These are phyloP conservation scores for Zaprionus obscuricornis DNA, from an alignment of 2,888 invertebrate species.

Conservation along the genomic window DNA sequence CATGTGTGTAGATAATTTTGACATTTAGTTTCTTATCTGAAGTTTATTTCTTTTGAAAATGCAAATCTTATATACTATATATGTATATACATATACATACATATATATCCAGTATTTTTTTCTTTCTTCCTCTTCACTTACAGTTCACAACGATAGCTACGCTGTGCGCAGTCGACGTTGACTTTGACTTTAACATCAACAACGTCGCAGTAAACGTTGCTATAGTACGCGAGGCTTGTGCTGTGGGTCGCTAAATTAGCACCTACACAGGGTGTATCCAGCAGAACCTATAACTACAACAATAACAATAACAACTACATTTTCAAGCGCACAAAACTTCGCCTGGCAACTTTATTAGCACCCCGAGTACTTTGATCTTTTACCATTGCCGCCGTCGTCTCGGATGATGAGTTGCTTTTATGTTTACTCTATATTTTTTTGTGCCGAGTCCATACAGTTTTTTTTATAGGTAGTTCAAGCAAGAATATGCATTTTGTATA, in stretches of 20 bases:
- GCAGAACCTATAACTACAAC: slow-evolving; percentile 8
- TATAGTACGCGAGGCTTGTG: not conserved
- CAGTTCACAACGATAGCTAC: not conserved
- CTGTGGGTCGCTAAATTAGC: slow-evolving; percentile 67
- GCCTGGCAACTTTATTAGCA: slow-evolving; percentile 70
- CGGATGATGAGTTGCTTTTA: slow-evolving; percentile 28
- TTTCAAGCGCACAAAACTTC: slow-evolving; percentile 2
- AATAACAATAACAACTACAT: slow-evolving; percentile 15
- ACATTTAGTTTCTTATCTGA: slow-evolving; percentile 77
- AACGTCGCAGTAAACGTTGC: not conserved
- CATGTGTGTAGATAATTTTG: slow-evolving; percentile 78
- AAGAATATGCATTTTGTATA: too few species aligned
- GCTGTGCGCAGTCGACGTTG: not conserved
- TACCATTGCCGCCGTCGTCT: slow-evolving; percentile 32
- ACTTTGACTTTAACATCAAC: not conserved
- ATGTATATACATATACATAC: not conserved
- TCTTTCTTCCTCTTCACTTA: not conserved
- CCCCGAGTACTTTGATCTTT: slow-evolving; percentile 62
- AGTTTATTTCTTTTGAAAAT: slow-evolving; percentile 76
- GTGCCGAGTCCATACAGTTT: too few species aligned
- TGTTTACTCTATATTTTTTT: too few species aligned
- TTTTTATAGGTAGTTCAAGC: too few species aligned
- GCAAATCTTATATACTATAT: slow-evolving; percentile 43
- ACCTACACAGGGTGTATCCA: slow-evolving; percentile 49
- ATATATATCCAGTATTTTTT: not conserved